Base-by-base conservation (phyloP, 2,797 vertebrate species). In the Hirundo rustica region DNA sequence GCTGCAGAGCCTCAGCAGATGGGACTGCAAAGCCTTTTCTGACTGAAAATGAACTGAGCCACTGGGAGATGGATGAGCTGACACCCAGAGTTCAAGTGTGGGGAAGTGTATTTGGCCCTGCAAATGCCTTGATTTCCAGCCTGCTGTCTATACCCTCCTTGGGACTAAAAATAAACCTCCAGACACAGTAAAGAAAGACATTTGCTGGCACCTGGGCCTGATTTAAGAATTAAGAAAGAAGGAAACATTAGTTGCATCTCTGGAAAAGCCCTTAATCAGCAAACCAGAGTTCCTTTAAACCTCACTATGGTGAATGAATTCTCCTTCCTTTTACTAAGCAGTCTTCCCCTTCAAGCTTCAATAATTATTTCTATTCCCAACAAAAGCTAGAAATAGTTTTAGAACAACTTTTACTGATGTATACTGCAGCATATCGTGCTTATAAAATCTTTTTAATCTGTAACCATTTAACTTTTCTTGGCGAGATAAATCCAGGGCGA, bases 391-490 rank as follows among this genome's bases (percentile, higher is more conserved):
- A 80, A 90, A 85, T 47, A 38, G 83, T 89, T 94, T 86, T 74
- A 88, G 80, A 96, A 86, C 50, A 79, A 67, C 90, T 86, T 85
- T 87, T 87, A 68, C 82, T 91, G 42, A 93, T 81, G 91, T 96
- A 96, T 91, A 94, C 93, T 82, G 81, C 92, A 86, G 91, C 93
- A 60, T 94, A 88, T 94, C 92, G 38, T 71, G 92, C 95, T 92
- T 97, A 96, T 97, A 95, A 94, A 93, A 93, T 96, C 88, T 68
- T 83, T 96, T 97, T 97, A 96, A 97, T 96, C 93, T 70, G 91
- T 97, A 97, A 97, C 95, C 74, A 65, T 96, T 97, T 97, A 96
- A 95, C 96, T 97, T 94, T 83, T 76, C 87, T 62, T 87, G 40
- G 93, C 94, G 70, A 97, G 96, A 90, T 93, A 85, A 96, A 94